Base-by-base conservation (phyloP, 37 sponge, comb jelly and placozoan genomes). In the Petrosia ficiformis region DNA sequence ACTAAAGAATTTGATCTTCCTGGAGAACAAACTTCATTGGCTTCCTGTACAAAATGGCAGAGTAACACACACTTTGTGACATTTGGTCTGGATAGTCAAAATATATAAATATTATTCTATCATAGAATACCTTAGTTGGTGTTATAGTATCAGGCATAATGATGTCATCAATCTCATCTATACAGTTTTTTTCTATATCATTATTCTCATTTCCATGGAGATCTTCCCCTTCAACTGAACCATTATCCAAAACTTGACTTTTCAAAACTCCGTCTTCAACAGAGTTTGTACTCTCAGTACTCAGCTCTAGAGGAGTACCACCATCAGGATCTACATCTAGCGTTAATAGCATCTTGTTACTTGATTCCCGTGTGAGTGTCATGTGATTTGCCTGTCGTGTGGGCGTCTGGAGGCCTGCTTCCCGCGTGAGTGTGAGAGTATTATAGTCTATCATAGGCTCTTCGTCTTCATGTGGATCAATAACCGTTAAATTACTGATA, bases 81-180 rank as follows among this genome's bases (percentile, higher is more conserved):
- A 31, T 65, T 1, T 25, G 60, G 32, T 10, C 5, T 29, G 39
- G 44, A 16, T 29, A 21, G 76, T 30, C n/a, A n/a, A n/a, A n/a
- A n/a, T n/a, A n/a, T 3, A 37, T 10, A 77, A 21, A 37, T 30
- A 37, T 63, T 33, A n/a, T 40, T 21, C 37, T 31, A 19, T 5
- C 43, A 4, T 59, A 36, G 58, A 72, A 70, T 42, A 89, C 89
- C 76, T 61, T 39, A 35, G 72, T 64, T 11, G 90, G 90, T 34
- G 80, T 21, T 22, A 76, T 24, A 6, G 44, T 39, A 52, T 80
- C 80, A 32, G 90, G 90, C 25, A 89, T 84, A 21, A 69, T 68
- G 38, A 75, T 74, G 6, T 63, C 41, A 68, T 79, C 86, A 33
- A 72, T 56, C 1, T 63, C 35, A 4, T 5, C 8, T 48, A 14